Percentiles rank a stretch among this genome's conserved stretches.
Evolutionary conservation across 2,113 vertebrate genomes (phyloP).

Genomic region (Australoheros scitulus): DNA sequence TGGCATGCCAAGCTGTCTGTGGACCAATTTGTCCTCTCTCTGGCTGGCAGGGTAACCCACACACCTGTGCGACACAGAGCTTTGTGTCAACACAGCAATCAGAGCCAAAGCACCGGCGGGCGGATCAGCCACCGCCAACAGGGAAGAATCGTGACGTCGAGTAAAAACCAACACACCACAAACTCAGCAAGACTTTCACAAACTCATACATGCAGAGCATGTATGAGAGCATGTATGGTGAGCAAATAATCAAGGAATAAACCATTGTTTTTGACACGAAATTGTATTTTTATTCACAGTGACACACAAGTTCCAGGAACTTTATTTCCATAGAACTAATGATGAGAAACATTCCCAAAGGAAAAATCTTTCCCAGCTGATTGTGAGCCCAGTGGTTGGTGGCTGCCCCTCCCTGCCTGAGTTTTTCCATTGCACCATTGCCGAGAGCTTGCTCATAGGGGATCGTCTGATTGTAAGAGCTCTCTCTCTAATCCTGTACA

Average conservation of each 20-base stretch:
- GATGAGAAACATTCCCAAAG: background rate
- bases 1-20: constrained; percentile 29
- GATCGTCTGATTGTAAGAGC: background rate
- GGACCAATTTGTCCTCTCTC: constrained; percentile 46
- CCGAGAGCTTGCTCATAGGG: background rate
- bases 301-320: background rate
- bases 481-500: background rate
- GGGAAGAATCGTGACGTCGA: constrained; percentile 6
- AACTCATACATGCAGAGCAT: background rate
- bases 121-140: constrained; percentile 10
- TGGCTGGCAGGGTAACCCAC: constrained; percentile 10
- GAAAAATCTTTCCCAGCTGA: background rate
- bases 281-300: background rate
- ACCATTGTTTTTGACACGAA: background rate
- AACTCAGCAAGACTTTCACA: background rate
- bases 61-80: constrained; percentile 50
- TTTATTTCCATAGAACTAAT: background rate
- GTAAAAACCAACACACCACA: background rate
- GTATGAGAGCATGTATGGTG: too few relatives aligned
- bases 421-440: background rate
- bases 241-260: background rate
- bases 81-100: background rate
- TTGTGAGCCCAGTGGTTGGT: background rate
- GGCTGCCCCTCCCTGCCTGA: background rate
- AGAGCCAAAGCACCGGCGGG: constrained; percentile 5